A percentile compares a stretch with the other conserved stretches of the same genome.
These are phyloP conservation scores for Ammodytes marinus DNA, from an alignment of 2,113 vertebrate species.

Conservation along the genomic window DNA sequence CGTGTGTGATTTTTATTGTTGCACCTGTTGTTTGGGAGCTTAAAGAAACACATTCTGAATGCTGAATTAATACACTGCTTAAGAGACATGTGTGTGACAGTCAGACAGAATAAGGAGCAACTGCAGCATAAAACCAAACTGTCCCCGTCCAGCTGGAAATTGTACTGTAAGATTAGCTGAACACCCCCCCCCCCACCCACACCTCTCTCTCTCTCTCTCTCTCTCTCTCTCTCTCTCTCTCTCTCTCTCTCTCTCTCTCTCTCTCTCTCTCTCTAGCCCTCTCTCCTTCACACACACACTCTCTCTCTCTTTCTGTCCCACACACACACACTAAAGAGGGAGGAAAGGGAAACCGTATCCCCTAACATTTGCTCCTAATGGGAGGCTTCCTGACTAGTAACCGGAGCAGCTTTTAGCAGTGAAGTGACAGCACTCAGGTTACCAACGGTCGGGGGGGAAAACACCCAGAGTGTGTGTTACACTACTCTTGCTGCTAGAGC, in stretches of 20 bases:
- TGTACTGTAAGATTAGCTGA: slow-evolving; percentile 67
- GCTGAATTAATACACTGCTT: slow-evolving; percentile 15
- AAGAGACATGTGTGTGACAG: slow-evolving; percentile 11
- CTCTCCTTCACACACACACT: slow-evolving; percentile 17
- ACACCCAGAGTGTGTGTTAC: slow-evolving; percentile 65
- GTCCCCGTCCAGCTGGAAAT: slow-evolving; percentile 64
- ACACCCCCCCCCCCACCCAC: neutral
- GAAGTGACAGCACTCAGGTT: slow-evolving; percentile 74
- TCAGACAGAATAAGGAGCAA: slow-evolving; percentile 42
- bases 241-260: neutral
- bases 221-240: no score
- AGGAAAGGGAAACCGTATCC: slow-evolving; percentile 72
- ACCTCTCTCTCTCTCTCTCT: neutral
- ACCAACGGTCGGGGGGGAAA: slow-evolving; percentile 64
- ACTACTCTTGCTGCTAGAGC: slow-evolving; percentile 37
- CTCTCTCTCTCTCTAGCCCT: no score
- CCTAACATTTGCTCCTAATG: slow-evolving; percentile 79
- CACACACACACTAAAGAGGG: slow-evolving; percentile 49
- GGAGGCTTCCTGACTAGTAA: slow-evolving; percentile 83
- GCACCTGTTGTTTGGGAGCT: neutral
- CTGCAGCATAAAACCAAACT: slow-evolving; percentile 47
- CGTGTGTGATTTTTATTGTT: neutral
- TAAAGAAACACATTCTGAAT: neutral
- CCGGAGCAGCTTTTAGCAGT: slow-evolving; percentile 73
- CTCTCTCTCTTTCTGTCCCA: neutral